Percentiles rank a stretch among this genome's conserved stretches.
These are phyloP conservation scores for Zosterops japonicus DNA, from an alignment of 2,113 vertebrate species.

Conservation along the genomic window DNA sequence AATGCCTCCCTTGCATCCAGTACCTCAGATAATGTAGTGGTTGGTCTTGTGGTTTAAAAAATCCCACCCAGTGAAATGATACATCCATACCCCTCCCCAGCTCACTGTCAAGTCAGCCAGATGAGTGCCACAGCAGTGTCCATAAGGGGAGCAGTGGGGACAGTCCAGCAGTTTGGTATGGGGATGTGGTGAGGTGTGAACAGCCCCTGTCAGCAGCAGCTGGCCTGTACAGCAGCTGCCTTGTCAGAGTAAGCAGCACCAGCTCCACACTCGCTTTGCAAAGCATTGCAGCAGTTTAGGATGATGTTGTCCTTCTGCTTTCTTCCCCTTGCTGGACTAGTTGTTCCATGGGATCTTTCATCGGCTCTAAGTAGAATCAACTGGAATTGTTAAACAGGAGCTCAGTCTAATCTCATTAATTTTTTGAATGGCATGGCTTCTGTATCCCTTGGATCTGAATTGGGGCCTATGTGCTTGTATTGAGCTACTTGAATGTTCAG, in stretches of 20 bases:
- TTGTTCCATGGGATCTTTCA: neutral
- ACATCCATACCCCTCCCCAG: neutral
- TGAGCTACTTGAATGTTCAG: neutral
- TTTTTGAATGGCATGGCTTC: neutral
- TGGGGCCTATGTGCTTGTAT: neutral
- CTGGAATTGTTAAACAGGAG: neutral
- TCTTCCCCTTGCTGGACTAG: neutral
- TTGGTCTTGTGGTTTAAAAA: neutral
- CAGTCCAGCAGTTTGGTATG: neutral
- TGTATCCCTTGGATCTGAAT: neutral
- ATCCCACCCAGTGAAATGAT: neutral
- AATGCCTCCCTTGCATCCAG: neutral
- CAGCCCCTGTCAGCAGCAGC: neutral
- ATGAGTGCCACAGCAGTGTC: neutral
- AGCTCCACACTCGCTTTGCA: accelerated
- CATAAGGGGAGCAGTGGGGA: neutral
- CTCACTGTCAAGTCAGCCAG: neutral
- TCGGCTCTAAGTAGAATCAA: neutral
- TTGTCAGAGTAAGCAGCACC: neutral
- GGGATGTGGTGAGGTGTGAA: neutral
- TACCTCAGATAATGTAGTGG: neutral
- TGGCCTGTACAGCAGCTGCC: neutral
- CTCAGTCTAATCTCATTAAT: neutral
- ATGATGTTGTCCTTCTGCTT: neutral
- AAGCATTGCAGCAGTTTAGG: neutral